phyloP scores from a whole-genome alignment of 2,888 invertebrate genomes.

The Gasteruption jaculator region DNA sequence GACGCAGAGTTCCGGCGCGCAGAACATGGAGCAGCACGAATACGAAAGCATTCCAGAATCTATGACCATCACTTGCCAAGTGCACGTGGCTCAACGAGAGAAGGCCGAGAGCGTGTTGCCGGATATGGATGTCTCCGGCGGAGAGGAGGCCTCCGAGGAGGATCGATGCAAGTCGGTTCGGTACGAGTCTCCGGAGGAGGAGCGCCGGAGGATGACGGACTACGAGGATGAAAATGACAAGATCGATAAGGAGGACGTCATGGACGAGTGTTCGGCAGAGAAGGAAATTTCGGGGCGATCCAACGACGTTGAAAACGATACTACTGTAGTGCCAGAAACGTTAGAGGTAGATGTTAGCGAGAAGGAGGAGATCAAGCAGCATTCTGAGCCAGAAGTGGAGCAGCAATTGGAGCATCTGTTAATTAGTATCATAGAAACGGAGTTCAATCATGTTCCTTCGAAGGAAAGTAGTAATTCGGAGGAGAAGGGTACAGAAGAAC shows the following conservation, averaged over 20 bases:
- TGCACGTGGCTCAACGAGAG: constrained; percentile 24
- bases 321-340: constrained; percentile 1
- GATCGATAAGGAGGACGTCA: constrained; percentile 21
- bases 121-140: constrained; percentile 33
- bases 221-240: constrained; percentile 24
- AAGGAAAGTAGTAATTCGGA: constrained; percentile 15
- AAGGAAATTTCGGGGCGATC: constrained; percentile 12
- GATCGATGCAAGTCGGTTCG: constrained; percentile 22
- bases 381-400: constrained; percentile 38
- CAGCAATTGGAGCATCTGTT: constrained; percentile 41
- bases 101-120: constrained; percentile 40
- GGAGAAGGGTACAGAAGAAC: constrained; percentile 15
- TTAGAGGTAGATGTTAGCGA: too few species aligned
- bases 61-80: constrained; percentile 23
- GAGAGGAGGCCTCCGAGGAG: constrained; percentile 13
- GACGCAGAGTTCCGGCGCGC: constrained; percentile 25
- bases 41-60: constrained; percentile 27
- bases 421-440: constrained; percentile 41
- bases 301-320: constrained; percentile 10
- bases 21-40: constrained; percentile 22
- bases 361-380: constrained; percentile 18
- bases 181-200: constrained; percentile 24
- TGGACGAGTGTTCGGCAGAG: constrained; percentile 18
- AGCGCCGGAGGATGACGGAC: constrained; percentile 19
- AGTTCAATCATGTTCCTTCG: constrained; percentile 27